Evolutionary conservation across 2,797 vertebrate species (phyloP), one percentile per base, ranked within the genome.

Genomic region (Myotis planiceps): DNA sequence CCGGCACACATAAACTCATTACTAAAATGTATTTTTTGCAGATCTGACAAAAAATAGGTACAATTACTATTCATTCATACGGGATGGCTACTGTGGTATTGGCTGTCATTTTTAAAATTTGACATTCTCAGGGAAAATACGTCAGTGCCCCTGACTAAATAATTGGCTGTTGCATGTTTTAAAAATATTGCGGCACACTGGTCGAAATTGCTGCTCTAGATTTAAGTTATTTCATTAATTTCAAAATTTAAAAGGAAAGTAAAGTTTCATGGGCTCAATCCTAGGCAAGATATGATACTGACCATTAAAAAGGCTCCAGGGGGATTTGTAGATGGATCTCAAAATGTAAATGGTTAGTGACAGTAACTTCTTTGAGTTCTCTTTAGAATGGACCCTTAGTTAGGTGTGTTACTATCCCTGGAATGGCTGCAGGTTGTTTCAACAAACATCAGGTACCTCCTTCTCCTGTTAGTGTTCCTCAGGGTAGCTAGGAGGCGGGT

Each of bases 221-320:
- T 83, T 79, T 3, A 32, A 45, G 58, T 79, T 80, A 12, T 79
- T 49, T 71, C 49, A 39, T n/a, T 39, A 55, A 63, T 39, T 74
- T 72, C 34, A 86, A 55, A n/a, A 49, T 74, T 82, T 69, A 53
- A 86, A 92, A 75, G 13, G 6, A 76, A 76, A 85, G 58, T 9
- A 10, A 34, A 65, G 21, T 68, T 85, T 72, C 90, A 66, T 18
- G 27, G 60, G 89, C 39, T 69, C 37, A 49, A 74, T 29, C 29
- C 23, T 66, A 53, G 69, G 32, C 32, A 72, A 74, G 71, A 81
- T 0, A 14, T 14, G 9, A 58, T 19, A 51, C 16, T 47, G 29
- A 6, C 32, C 34, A 71, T 29, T 74, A 76, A 69, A 80, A 71
- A 58, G 42, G 32, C 21, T 86, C 78, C 14, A 8, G 27, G 9